phyloP scores from a whole-genome alignment of 2,888 invertebrate species.

The Thecophora atra region DNA sequence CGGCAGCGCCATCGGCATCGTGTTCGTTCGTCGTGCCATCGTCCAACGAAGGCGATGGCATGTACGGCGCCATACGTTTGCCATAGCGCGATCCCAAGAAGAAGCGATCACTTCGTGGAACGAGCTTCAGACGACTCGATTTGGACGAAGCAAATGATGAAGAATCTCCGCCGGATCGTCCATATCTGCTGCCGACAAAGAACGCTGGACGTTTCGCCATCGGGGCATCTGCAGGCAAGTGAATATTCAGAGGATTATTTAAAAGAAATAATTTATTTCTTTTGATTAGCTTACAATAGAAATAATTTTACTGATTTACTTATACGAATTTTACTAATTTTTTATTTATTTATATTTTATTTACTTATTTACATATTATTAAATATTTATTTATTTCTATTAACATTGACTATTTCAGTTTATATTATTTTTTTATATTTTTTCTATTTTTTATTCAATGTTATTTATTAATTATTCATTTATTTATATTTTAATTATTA shows the following conservation, averaged over 20 bases:
- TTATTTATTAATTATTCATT: too few relatives aligned
- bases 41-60: conserved; percentile 46
- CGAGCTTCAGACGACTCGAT: conserved; percentile 59
- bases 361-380: too few relatives aligned
- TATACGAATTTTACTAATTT: too few relatives aligned
- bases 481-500: too few relatives aligned
- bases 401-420: neutral
- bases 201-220: conserved; percentile 62
- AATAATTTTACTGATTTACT: too few relatives aligned
- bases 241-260: conserved; percentile 13
- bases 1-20: conserved; percentile 46
- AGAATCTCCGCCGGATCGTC: conserved; percentile 56
- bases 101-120: conserved; percentile 65
- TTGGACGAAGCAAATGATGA: conserved; percentile 55
- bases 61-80: conserved; percentile 57
- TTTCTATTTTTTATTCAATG: too few relatives aligned
- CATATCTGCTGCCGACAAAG: conserved; percentile 67
- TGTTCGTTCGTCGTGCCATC: too few relatives aligned
- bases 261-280: neutral
- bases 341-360: too few relatives aligned
- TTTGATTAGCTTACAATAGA: too few relatives aligned
- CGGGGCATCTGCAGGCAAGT: conserved; percentile 41
- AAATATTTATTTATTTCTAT: neutral
- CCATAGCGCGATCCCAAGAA: conserved; percentile 66
- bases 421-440: too few relatives aligned